These are phyloP conservation scores for Listronotus bonariensis DNA, from an alignment of 1,140 invertebrate genomes.

Conservation along the genomic window DNA sequence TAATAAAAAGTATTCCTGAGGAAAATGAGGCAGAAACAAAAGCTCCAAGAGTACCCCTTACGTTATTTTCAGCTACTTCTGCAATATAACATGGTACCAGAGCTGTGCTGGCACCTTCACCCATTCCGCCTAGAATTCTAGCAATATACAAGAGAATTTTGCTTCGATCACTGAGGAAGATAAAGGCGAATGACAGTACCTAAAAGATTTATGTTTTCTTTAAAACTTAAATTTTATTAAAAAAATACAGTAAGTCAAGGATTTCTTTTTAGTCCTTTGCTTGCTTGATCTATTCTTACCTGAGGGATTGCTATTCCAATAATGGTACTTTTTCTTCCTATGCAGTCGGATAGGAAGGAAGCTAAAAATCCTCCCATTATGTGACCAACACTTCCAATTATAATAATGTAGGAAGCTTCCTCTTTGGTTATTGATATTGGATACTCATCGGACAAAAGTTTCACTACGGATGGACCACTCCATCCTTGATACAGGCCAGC, in stretches of 20 bases:
- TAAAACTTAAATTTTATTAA: too few relatives aligned
- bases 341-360: constrained; percentile 66
- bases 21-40: constrained; percentile 57
- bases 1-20: constrained; percentile 57
- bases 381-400: constrained; percentile 66
- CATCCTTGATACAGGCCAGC: constrained; percentile 59
- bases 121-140: constrained; percentile 61
- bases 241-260: too few relatives aligned
- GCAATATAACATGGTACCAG: constrained; percentile 60
- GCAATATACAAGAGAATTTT: constrained; percentile 55
- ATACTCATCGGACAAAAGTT: constrained; percentile 48
- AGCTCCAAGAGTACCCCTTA: constrained; percentile 65
- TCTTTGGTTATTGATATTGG: constrained; percentile 39
- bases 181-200: constrained; percentile 59
- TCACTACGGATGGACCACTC: constrained; percentile 59
- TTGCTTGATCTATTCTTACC: too few relatives aligned
- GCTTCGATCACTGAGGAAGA: constrained; percentile 51
- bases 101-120: constrained; percentile 61
- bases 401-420: constrained; percentile 46
- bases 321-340: constrained; percentile 65
- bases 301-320: constrained; percentile 58
- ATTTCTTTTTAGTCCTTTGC: too few relatives aligned
- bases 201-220: too few relatives aligned
- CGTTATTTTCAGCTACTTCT: constrained; percentile 60
- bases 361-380: constrained; percentile 80